Conservation (phyloP, 2,797 vertebrate genomes). For the Chelon labrosus region DNA sequence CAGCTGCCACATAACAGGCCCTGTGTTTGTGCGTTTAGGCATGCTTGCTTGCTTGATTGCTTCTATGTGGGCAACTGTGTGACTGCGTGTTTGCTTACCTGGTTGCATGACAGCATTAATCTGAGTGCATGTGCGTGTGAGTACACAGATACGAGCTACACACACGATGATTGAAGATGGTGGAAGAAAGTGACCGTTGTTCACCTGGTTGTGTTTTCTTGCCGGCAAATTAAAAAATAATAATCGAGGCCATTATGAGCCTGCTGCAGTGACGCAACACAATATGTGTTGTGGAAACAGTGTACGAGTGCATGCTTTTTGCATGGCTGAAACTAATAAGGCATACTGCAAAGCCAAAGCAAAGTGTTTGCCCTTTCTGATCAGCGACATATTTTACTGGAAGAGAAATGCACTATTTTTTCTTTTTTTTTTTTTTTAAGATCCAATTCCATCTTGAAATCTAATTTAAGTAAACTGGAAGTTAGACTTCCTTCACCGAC, state of each 20-base stretch:
- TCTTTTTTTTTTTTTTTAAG: not conserved
- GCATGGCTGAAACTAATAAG: no score
- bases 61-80: slow-evolving; percentile 2
- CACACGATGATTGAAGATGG: not conserved
- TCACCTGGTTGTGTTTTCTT: no score
- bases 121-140: not conserved
- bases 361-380: no score
- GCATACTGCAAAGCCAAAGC: no score
- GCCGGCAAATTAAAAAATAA: no score
- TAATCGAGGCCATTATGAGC: no score
- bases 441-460: not conserved
- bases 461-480: not conserved
- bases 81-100: not conserved
- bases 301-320: no score
- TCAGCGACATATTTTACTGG: not conserved
- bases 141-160: not conserved
- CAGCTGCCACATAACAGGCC: slow-evolving; percentile 66
- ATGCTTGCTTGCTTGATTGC: slow-evolving; percentile 23
- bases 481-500: not conserved
- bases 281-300: no score
- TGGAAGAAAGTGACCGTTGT: no score
- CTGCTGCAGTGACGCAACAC: no score
- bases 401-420: not conserved
- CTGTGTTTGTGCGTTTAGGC: slow-evolving; percentile 17
- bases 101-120: slow-evolving; percentile 12